phyloP scores from a whole-genome alignment of 2,797 vertebrate genomes.

The Periophthalmus magnuspinnatus region DNA sequence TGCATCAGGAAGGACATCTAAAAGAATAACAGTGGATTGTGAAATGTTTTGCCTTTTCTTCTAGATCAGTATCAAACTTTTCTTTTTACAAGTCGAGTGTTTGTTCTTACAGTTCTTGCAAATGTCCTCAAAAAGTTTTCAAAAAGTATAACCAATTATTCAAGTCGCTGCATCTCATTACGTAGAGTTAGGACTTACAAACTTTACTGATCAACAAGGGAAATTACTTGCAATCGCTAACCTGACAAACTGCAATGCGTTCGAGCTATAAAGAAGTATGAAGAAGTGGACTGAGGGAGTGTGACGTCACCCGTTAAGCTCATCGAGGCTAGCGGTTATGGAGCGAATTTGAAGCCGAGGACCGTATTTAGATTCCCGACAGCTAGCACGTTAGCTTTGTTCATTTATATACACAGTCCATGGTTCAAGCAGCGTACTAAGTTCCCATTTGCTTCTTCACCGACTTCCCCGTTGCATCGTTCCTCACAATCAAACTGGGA shows the following conservation, averaged over 20 bases:
- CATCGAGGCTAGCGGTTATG: no score
- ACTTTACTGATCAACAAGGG: no score
- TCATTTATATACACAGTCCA: no score
- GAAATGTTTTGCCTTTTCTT: slow-evolving; percentile 4
- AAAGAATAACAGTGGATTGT: not conserved
- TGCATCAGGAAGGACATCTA: no score
- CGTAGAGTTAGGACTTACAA: not conserved
- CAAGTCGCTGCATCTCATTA: not conserved
- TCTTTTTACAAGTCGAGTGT: not conserved
- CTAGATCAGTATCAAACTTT: not conserved
- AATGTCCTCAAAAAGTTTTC: not conserved
- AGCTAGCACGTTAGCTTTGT: no score
- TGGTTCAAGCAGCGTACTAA: not conserved
- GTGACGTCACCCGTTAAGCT: no score
- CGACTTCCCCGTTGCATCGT: not conserved
- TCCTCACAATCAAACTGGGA: slow-evolving; percentile 6
- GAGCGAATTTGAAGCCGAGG: no score
- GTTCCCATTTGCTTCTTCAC: not conserved
- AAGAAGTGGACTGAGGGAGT: no score
- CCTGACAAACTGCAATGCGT: not conserved
- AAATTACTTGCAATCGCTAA: not conserved
- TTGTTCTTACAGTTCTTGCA: not conserved
- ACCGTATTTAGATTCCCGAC: no score
- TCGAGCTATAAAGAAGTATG: not conserved
- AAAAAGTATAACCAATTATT: no score